Evolutionary conservation across 1,140 invertebrate species (phyloP).

Genomic region (Drosophila azteca): DNA sequence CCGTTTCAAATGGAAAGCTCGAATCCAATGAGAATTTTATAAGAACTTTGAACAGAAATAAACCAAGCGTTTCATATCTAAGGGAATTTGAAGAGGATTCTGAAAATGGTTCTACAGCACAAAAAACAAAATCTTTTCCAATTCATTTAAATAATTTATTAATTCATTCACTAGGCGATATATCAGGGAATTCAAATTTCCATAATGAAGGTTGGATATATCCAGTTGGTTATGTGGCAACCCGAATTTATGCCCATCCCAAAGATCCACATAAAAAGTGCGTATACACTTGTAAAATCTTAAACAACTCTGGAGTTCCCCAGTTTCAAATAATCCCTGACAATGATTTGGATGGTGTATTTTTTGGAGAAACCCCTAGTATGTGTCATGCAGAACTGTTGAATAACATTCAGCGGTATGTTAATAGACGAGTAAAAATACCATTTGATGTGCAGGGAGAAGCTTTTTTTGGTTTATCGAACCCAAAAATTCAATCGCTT

Average conservation of each 20-base stretch:
- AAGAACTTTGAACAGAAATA: slow-evolving; percentile 9
- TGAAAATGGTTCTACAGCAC: slow-evolving; percentile 28
- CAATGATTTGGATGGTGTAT: slow-evolving; percentile 87
- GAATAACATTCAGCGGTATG: slow-evolving; percentile 85
- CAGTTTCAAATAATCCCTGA: slow-evolving; percentile 93
- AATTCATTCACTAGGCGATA: slow-evolving; percentile 91
- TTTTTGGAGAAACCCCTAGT: slow-evolving; percentile 88
- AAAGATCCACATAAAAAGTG: slow-evolving; percentile 89
- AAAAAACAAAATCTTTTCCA: slow-evolving; percentile 88
- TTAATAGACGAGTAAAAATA: slow-evolving; percentile 84
- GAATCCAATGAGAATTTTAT: slow-evolving; percentile 12
- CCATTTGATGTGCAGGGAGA: slow-evolving; percentile 87
- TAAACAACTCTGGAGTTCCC: slow-evolving; percentile 88
- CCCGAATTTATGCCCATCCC: slow-evolving; percentile 90
- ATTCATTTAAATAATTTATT: slow-evolving; percentile 89
- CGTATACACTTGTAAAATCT: slow-evolving; percentile 92
- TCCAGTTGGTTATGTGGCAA: slow-evolving; percentile 92
- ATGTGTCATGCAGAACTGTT: slow-evolving; percentile 90
- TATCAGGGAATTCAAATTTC: slow-evolving; percentile 88
- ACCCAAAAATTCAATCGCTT: slow-evolving; percentile 90
- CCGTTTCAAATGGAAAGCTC: too few species aligned
- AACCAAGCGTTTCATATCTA: slow-evolving; percentile 10
- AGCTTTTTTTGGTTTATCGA: slow-evolving; percentile 91
- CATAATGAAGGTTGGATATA: slow-evolving; percentile 90
- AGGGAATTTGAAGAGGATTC: slow-evolving; percentile 35